A percentile compares a stretch with the other conserved stretches of the same genome.
Evolutionary conservation across 2,113 vertebrate species (phyloP).

Genomic region (Dicerorhinus sumatrensis): DNA sequence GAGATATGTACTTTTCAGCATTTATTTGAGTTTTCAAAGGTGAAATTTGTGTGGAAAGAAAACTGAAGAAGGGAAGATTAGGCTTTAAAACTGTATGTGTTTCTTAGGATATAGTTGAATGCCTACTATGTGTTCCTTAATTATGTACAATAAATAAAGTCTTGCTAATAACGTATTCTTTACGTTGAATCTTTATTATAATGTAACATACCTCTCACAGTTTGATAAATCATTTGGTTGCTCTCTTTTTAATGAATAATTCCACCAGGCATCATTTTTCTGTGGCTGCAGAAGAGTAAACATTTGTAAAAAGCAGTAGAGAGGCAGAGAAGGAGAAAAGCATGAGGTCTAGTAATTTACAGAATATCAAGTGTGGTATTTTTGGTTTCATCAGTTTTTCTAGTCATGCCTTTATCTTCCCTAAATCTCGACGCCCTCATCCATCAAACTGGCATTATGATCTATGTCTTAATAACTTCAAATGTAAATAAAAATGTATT

Average conservation of each 20-base stretch:
- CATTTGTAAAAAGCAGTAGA: background rate
- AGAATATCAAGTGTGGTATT: background rate
- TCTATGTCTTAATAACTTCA: background rate
- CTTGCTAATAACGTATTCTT: background rate
- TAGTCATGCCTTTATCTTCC: background rate
- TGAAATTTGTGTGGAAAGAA: background rate
- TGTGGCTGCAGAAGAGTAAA: background rate
- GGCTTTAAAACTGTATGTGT: background rate
- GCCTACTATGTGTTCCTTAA: background rate
- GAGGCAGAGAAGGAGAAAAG: background rate
- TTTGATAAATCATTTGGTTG: background rate
- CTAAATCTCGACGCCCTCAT: background rate
- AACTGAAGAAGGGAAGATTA: background rate
- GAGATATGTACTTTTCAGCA: background rate
- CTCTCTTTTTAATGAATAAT: background rate
- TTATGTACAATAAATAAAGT: background rate
- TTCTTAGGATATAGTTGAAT: background rate
- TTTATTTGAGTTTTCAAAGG: background rate
- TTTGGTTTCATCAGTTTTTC: background rate
- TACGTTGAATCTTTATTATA: background rate
- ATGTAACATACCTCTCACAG: background rate
- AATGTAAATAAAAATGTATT: background rate
- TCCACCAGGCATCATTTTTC: background rate
- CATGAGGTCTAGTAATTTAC: accelerated
- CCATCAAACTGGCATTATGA: background rate